Evolutionary conservation across 92 coral and sea anemone genomes (phyloP).

Genomic region (Actinernus sp.): DNA sequence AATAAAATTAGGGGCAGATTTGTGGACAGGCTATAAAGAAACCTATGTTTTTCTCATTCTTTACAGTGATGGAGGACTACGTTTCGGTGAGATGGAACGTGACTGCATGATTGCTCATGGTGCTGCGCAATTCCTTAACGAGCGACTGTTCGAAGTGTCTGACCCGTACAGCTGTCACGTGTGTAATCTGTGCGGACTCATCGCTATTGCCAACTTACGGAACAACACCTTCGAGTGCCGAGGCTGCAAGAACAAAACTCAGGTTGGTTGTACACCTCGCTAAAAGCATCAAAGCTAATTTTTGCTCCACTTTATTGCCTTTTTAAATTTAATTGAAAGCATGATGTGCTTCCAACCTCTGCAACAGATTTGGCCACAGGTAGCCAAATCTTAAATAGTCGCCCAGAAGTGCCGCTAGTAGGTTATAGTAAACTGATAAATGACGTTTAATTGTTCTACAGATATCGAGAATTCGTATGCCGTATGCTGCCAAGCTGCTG

Average conservation of each 20-base stretch:
- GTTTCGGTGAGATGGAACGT: slow-evolving; percentile 99
- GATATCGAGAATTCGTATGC: slow-evolving; percentile 97
- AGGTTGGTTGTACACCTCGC: slow-evolving; percentile 44
- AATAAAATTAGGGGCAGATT: too few relatives aligned
- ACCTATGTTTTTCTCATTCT: too few relatives aligned
- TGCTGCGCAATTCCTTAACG: slow-evolving; percentile 98
- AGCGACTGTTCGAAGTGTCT: slow-evolving; percentile 94
- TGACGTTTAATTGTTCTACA: slow-evolving; percentile 15
- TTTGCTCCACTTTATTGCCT: too few relatives aligned
- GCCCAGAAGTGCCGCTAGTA: too few relatives aligned
- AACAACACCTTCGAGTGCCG: slow-evolving; percentile 97
- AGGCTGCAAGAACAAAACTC: slow-evolving; percentile 98
- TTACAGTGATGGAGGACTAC: slow-evolving; percentile 98
- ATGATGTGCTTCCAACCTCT: too few relatives aligned
- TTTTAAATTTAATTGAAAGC: too few relatives aligned
- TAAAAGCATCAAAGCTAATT: not conserved
- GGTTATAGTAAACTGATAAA: too few relatives aligned
- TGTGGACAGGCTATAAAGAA: too few relatives aligned
- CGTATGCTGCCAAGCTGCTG: slow-evolving; percentile 97
- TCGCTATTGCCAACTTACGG: slow-evolving; percentile 95
- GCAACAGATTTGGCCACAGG: too few relatives aligned
- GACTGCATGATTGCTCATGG: slow-evolving; percentile 99
- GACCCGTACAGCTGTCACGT: slow-evolving; percentile 99
- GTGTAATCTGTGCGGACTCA: slow-evolving; percentile 96
- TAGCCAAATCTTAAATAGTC: too few relatives aligned